Evolutionary conservation across 2,888 invertebrate species (phyloP), one percentile per base, ranked within the genome.

Genomic region (Caradrina kadenii): DNA sequence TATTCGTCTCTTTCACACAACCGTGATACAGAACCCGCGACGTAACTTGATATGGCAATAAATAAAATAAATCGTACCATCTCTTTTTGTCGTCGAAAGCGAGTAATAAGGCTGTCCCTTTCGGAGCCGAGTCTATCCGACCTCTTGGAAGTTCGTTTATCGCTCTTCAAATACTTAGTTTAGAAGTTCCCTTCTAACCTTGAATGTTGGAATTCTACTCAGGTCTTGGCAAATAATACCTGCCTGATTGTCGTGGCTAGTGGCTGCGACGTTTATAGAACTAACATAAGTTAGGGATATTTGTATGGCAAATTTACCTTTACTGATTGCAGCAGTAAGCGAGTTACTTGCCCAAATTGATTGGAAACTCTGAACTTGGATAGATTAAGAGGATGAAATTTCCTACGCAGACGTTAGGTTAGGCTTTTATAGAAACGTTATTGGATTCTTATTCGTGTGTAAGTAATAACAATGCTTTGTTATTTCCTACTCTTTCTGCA

Each of bases 21-120:
- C 79, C 76, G 82, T 77, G 86, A 86, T 87, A 86, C 87, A 82
- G 86, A 90, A 84, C 89, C 85, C 83, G 85, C 86, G 86, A 80
- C 79, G 93, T 85, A 92, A 93, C 93, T 91, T 92, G 91, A 95
- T 95, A 94, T 90, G 92, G 93, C 90, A 94, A 93, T 95, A 94
- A 94, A 94, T 94, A 92, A 93, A 93, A 92, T 91, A 92, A 88
- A 86, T 87, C 79, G 64, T 64, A 63, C 87, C 64, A 64, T 92
- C 92, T 87, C 88, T 80, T 67, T 92, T 85, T 49, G 61, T 42
- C 86, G 22, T 64, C 61, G 17, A 55, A 64, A 59, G 50, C 22
- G 52, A 19, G 53, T 42, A 58, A 76, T 86, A 70, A 61, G 26
- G 70, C 82, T 58, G 78, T 93, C 93, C 87, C 89, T 83, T 67